Base-by-base conservation (phyloP, 37 sponge, comb jelly and placozoan species). In the Hexactinellida sp. region DNA sequence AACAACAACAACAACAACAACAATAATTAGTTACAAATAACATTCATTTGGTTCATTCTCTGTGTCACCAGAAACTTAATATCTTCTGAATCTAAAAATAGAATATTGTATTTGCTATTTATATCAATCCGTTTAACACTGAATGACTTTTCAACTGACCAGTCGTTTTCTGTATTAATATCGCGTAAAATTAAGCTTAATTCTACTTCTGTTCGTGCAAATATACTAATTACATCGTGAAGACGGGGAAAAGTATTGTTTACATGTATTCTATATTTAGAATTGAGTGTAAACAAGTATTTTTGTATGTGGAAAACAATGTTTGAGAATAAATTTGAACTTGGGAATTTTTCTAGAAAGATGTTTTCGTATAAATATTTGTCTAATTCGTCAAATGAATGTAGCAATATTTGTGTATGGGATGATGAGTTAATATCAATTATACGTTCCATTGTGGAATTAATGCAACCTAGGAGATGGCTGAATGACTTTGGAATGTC, bases 11-110 rank as follows among this genome's bases (percentile, higher is more conserved):
- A n/a, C n/a, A n/a, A n/a, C n/a, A n/a, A n/a, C n/a, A 47, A 47
- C 16, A 47, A 47, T 7, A 63, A 63, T 32, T 63, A 63, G 5
- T 63, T n/a, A 25, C 25, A 25, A 63, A 63, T 63, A 21, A 25
- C 13, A 28, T 23, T 63, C 34, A 63, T 21, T 28, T 63, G 76
- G 13, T 63, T 63, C 76, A 63, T 63, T 63, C 76, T 63, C 13
- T 63, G 25, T 32, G 32, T 25, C 5, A 63, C 76, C 76, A 63
- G 13, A 63, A 21, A 63, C 34, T 63, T 63, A 10, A 63, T n/a
- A 63, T 63, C 76, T 63, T 63, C 76, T n/a, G 76, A 21, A 23
- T 63, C 76, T 63, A 63, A 63, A 63, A 25, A 63, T 63, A 63
- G 76, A 63, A 63, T 63, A 25, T 23, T 3, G 34, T 32, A 63